Base-by-base conservation (phyloP, 1,140 invertebrate genomes). In the Megalopta genalis region DNA sequence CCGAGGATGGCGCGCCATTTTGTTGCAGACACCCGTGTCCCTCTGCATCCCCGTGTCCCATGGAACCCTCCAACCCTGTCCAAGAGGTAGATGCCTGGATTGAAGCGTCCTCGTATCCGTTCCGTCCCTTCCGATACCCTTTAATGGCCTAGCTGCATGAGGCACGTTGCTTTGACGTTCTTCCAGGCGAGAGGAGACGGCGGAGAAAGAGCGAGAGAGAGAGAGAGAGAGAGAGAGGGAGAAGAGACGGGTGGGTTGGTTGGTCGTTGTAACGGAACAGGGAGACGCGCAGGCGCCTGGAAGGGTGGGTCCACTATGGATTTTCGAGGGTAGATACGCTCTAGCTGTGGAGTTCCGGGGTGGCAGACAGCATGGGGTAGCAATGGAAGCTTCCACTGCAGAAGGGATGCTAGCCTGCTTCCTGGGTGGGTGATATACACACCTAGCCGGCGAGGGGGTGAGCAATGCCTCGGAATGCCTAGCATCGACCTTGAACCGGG, bases 301-400 rank as follows among this genome's bases (percentile, higher is more conserved):
- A 69, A 86, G 85, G 85, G 85, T 86, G 85, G 85, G 85, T 86
- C 85, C 85, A 86, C 85, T 86, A 86, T 86, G 85, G 85, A 86
- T 86, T 86, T 86, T 86, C 85, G 85, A 83, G 85, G 85, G 81
- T 86, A 86, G 85, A 86, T 77, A 86, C 60, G 74, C 62, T 60
- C 57, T 65, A 77, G 49, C 76, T 64, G 83, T 62, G 81, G 73
- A 77, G 81, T 86, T 86, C 85, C 85, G 85, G 84, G 84, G 85
- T 86, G 85, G 80, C 67, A 85, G 84, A 82, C 83, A 82, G 83
- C 64, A 86, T 85, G 83, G 83, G 80, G 75, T 65, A 78, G 84
- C 79, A 82, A 85, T 81, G 84, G 83, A 82, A 76, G 83, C 70
- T 82, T 68, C 84, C 80, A 75, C 62, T 74, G 66, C 79, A 57